These are phyloP conservation scores for Pseudopodoces humilis DNA, from an alignment of 2,113 vertebrate genomes.

Conservation along the genomic window DNA sequence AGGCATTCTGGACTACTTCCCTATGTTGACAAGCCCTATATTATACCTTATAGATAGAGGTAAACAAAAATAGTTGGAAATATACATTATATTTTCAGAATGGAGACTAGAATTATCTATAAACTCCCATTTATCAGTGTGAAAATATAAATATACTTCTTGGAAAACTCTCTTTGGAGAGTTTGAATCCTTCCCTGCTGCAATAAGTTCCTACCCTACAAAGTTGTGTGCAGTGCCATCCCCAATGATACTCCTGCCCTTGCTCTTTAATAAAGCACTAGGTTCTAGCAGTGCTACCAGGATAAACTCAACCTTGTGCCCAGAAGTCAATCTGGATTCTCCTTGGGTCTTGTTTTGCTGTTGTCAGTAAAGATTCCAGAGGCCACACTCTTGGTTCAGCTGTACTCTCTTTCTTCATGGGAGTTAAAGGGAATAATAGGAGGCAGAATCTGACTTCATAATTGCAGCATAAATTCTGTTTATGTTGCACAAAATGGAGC, in stretches of 20 bases:
- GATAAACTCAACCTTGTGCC: background rate
- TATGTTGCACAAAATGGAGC: slow-evolving; percentile 27
- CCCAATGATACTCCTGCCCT: background rate
- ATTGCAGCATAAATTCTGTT: slow-evolving; percentile 53
- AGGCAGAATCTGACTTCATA: slow-evolving; percentile 34
- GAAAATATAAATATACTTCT: background rate
- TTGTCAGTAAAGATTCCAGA: background rate
- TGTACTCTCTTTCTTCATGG: background rate
- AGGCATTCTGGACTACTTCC: background rate
- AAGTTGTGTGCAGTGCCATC: background rate
- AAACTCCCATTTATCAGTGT: background rate
- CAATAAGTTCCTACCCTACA: background rate
- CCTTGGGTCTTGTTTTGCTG: background rate
- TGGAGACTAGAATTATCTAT: background rate
- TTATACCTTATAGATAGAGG: background rate
- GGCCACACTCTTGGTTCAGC: background rate
- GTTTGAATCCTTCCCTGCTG: background rate
- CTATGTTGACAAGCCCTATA: background rate
- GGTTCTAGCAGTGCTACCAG: background rate
- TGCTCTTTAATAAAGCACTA: background rate
- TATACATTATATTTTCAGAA: background rate
- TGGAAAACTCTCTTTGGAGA: background rate
- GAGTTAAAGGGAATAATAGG: background rate
- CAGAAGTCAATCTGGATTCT: background rate
- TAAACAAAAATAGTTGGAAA: background rate